These are phyloP conservation scores for Centropyge bicolor DNA, from an alignment of 2,797 vertebrate species.

Conservation along the genomic window DNA sequence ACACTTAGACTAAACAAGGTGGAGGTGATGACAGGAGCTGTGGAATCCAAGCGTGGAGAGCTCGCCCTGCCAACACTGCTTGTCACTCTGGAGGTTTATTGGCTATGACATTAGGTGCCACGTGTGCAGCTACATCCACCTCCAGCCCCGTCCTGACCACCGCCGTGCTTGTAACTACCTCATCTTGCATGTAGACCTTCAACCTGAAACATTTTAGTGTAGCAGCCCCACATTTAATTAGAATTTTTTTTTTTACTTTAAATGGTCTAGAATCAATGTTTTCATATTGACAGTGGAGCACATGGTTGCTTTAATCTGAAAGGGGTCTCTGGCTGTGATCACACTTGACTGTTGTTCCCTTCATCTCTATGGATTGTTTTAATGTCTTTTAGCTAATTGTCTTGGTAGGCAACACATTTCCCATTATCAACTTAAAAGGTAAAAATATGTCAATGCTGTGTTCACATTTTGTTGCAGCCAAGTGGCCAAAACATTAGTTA, in stretches of 20 bases:
- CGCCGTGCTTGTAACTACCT: neutral
- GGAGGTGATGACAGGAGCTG: constrained; percentile 73
- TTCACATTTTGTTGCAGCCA: too few species aligned
- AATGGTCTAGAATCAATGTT: neutral
- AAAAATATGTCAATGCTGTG: too few species aligned
- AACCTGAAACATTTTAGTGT: neutral
- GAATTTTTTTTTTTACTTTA: neutral
- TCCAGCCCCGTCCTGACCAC: constrained; percentile 9
- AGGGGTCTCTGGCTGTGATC: neutral
- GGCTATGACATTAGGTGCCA: constrained; percentile 64
- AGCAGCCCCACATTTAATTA: neutral
- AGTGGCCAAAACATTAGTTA: too few species aligned
- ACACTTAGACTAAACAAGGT: constrained; percentile 83
- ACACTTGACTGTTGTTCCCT: neutral
- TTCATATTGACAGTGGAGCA: neutral
- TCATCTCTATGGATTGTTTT: neutral
- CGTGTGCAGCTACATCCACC: constrained; percentile 29
- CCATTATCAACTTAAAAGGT: too few species aligned
- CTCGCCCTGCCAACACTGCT: constrained; percentile 50
- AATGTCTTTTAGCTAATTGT: neutral
- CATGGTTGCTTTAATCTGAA: neutral
- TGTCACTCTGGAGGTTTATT: constrained; percentile 64
- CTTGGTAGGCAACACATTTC: too few species aligned
- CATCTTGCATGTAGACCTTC: neutral
- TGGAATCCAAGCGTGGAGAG: constrained; percentile 65